Evolutionary conservation across 1,140 invertebrate species (phyloP), one percentile per base, ranked within the genome.

Genomic region (Drepana arcuata): DNA sequence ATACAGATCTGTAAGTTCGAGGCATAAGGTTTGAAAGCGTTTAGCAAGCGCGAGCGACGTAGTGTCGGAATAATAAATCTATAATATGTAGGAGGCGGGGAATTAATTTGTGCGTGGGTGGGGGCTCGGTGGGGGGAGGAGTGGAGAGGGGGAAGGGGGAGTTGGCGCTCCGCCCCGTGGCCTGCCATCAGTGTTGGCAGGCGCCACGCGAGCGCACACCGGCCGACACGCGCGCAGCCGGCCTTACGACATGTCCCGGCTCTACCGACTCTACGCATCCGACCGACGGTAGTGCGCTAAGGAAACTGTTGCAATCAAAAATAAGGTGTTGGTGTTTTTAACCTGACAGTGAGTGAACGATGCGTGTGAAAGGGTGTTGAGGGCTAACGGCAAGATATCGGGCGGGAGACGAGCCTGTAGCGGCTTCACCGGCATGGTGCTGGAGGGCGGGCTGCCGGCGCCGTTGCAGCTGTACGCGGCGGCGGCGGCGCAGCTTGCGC

Each of bases 381-480:
- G n/a, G n/a, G n/a, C n/a, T n/a, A n/a, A 45, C 56, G 53, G 48
- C 58, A 67, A 69, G 54, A 67, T 71, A 66, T 58, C 62, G 52
- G 49, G 60, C 34, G 50, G 47, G 35, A 36, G 45, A n/a, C 24
- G 24, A 10, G 33, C 28, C 28, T 45, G 38, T 34, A 26, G 47
- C 48, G 42, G 43, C 55, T 48, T 38, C 47, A 45, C 50, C 45
- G 49, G 49, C 42, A 75, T 81, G 73, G 70, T 78, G 58, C 54
- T 77, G 48, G 77, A 75, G 43, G 77, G 73, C 48, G 74, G 85
- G 40, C 71, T 86, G 70, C 85, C 85, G 59, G 82, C 69, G 78
- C 84, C 64, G 84, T 77, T 87, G 59, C 85, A 86, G 65, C 61
- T 87, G 28, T 86, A 86, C 49, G 85, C 86, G 55, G 86, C 86